These are phyloP conservation scores for Haliclystus octoradiatus DNA, from an alignment of 30 jellyfish, hydroid and myxozoan species.

Conservation along the genomic window DNA sequence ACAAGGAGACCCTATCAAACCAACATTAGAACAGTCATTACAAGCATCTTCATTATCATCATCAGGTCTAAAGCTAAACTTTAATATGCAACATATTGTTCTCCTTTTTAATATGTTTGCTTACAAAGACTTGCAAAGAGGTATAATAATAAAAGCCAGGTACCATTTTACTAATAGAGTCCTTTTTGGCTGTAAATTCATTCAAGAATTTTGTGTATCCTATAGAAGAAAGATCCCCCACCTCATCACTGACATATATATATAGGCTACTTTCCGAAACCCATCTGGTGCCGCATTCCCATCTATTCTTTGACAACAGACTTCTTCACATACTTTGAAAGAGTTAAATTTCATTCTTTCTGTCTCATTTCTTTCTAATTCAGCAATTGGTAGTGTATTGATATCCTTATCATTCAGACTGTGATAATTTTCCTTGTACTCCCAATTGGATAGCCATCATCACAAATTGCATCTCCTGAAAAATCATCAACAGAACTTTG, in stretches of 20 bases:
- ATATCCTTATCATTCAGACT: neutral
- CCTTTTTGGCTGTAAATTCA: constrained; percentile 3
- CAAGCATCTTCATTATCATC: constrained; percentile 19
- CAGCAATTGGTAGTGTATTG: neutral
- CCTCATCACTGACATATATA: constrained; percentile 1
- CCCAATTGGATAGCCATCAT: constrained; percentile 14
- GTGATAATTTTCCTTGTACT: neutral
- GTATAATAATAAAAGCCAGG: constrained; percentile 26
- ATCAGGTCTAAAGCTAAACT: neutral
- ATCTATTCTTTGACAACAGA: constrained; percentile 10
- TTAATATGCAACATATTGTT: neutral
- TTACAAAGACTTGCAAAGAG: constrained; percentile 4
- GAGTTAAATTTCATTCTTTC: constrained; percentile 25
- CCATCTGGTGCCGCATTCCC: constrained; percentile 31
- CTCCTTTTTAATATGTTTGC: constrained; percentile 3
- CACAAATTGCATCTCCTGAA: constrained; percentile 23
- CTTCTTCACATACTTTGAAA: constrained; percentile 28
- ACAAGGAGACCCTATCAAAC: neutral
- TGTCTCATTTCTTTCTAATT: constrained; percentile 7
- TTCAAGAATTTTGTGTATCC: constrained; percentile 1
- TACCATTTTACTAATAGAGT: constrained; percentile 3
- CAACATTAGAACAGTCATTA: constrained; percentile 2
- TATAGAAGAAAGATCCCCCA: constrained; percentile 13
- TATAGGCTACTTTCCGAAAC: constrained; percentile 12
- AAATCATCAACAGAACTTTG: constrained; percentile 41